Percentiles rank a stretch among this genome's conserved stretches.
These are phyloP conservation scores for Holothuria scabra DNA, from an alignment of 53 echinoderm and acorn worm species.

Conservation along the genomic window DNA sequence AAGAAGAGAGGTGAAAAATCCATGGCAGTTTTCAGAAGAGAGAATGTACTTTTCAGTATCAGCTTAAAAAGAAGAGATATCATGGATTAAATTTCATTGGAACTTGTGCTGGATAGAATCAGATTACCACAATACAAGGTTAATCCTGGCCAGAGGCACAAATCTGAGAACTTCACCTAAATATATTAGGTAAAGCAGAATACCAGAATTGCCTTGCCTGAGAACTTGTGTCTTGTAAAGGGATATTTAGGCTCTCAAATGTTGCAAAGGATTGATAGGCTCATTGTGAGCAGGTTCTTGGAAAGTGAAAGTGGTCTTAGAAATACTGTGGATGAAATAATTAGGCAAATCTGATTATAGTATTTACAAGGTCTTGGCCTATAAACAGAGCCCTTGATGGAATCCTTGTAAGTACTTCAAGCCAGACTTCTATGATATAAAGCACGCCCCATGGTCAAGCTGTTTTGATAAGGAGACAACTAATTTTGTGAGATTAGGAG, in stretches of 20 bases:
- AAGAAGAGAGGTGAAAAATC: too few relatives aligned
- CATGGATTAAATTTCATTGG: conserved; percentile 21
- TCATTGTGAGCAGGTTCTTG: background rate
- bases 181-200: conserved; percentile 6
- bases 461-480: conserved; percentile 13
- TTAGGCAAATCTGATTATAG: background rate
- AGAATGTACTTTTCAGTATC: too few relatives aligned
- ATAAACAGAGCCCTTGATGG: too few relatives aligned
- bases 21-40: too few relatives aligned
- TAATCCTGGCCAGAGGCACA: conserved; percentile 13
- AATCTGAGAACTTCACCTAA: background rate
- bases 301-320: conserved; percentile 13
- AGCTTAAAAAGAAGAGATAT: background rate
- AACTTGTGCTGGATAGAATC: background rate
- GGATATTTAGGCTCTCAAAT: conserved; percentile 11
- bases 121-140: conserved; percentile 45
- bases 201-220: background rate
- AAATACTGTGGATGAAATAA: conserved; percentile 21
- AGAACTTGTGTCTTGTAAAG: background rate
- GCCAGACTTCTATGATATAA: background rate
- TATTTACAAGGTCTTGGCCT: background rate
- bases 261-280: background rate
- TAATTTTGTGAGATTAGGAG: conserved; percentile 1
- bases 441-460: conserved; percentile 20
- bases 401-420: background rate